Base-by-base conservation (phyloP, 2,113 vertebrate species). In the Lampris megalopsis region DNA sequence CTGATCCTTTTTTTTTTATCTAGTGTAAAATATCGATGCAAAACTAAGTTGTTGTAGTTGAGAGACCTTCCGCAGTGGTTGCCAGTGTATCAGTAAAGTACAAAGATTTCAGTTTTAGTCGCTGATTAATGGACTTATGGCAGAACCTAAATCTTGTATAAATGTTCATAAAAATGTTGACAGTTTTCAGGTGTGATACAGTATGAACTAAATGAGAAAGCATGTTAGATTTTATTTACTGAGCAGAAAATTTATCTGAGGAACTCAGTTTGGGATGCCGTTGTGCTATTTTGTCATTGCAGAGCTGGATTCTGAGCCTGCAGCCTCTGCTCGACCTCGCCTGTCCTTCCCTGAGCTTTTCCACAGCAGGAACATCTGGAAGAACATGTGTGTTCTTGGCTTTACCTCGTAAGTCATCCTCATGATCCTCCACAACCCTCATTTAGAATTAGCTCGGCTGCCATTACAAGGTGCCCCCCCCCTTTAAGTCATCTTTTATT, bases 361-460 rank as follows among this genome's bases (percentile, higher is more conserved):
- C 79, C 94, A 94, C 90, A 95, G 95, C 91, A 94, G 95, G 83
- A 97, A 96, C 93, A 96, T 97, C 92, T 96, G 96, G 96, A 97
- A 97, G 88, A 97, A 97, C 86, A 82, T 96, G 24, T 95, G 96
- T 76, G 95, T 97, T 82, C 94, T 97, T 24, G 96, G 96, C 79
- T 97, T 97, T 88, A 97, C 96, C 89, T 96, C 95, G 96, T 97
- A 90, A 95, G 96, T 93, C 81, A 38, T n/a, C 63, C 6, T 45
- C 11, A 37, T 10, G 52, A 3, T 42, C 1, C 10, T 5, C 10
- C 8, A 37, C 62, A 10, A 24, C 24, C 24, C 24, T 24, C 24
- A 24, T 24, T 24, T 54, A 9, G 3, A 35, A 54, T 69, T 40
- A 42, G 59, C 68, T 24, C 9, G 24, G 10, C 47, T 52, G 61